Base-by-base conservation (phyloP, 2,113 vertebrate species). In the Pollimyrus isidori region DNA sequence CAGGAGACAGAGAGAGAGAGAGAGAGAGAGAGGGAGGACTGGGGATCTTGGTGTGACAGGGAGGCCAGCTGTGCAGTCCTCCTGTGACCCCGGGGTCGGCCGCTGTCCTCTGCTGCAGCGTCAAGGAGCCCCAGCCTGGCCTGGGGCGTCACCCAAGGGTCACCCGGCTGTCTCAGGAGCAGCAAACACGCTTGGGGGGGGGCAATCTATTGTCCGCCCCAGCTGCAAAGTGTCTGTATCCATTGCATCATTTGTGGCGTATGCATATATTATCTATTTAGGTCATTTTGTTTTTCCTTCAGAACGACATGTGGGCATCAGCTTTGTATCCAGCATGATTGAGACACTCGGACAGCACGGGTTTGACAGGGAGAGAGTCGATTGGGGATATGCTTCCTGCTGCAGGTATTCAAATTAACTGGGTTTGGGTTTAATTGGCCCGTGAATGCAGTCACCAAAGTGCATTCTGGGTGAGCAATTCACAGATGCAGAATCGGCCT, bases 401-500 rank as follows among this genome's bases (percentile, higher is more conserved):
- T 90, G 49, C 50, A 69, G 26, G 89, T 69, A 23, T 86, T 88
- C 30, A 65, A 42, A 46, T 17, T 13, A 45, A 89, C 48, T 84
- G 42, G 46, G 39, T 52, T 86, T 53, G 21, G 39, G 88, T 91
- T 91, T 92, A 93, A 93, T 91, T 94, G 92, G 92, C 88, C 88
- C 42, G 89, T 91, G 91, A 94, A 95, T 93, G 95, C 92, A 93
- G 94, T 62, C 94, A 95, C 95, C 95, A 95, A 94, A 94, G 92
- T 93, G 94, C 95, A 95, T 94, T 93, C 89, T 92, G 45, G 30
- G 91, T 92, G 93, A 95, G 95, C 95, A 95, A 95, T 95, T 95
- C 94, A 94, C 95, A 95, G 94, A 95, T 94, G 93, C 53, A 94
- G 94, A 94, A 95, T 94, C 95, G 95, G 95, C 94, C 95, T 96